Percentiles rank a stretch among this genome's conserved stretches.
Conservation (phyloP, 1,140 invertebrate species). For the Homalodisca vitripennis region DNA sequence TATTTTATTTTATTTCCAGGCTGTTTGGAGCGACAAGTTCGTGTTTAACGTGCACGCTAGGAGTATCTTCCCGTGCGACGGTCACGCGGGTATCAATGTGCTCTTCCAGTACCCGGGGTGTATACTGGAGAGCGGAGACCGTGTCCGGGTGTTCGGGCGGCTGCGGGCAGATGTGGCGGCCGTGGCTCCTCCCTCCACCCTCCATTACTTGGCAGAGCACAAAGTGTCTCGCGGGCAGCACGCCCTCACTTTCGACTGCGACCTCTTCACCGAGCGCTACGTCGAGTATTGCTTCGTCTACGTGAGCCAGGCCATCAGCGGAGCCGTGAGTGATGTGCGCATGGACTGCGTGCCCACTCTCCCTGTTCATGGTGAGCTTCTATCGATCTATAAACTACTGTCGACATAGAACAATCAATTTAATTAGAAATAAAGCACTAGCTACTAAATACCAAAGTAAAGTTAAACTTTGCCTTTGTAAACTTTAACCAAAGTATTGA, state of each 20-base stretch:
- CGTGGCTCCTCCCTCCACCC: conserved; percentile 54
- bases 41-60: conserved; percentile 77
- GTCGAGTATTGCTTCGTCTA: conserved; percentile 86
- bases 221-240: conserved; percentile 64
- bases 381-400: too few species aligned
- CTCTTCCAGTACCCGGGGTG: conserved; percentile 80
- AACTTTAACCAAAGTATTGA: too few species aligned
- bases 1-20: too few species aligned
- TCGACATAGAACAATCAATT: too few species aligned
- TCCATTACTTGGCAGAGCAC: conserved; percentile 66
- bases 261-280: conserved; percentile 76
- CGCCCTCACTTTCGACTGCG: conserved; percentile 72
- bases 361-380: conserved; percentile 67
- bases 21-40: conserved; percentile 77
- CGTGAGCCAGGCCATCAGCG: conserved; percentile 75
- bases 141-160: conserved; percentile 71
- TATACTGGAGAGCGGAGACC: conserved; percentile 67
- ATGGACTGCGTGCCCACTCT: conserved; percentile 78
- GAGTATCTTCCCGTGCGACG: conserved; percentile 76
- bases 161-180: conserved; percentile 65
- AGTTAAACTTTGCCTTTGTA: too few species aligned
- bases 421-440: too few species aligned
- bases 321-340: conserved; percentile 75
- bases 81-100: conserved; percentile 63
- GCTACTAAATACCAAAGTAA: too few species aligned